Evolutionary conservation across 2,113 vertebrate genomes (phyloP), one percentile per base, ranked within the genome.

Genomic region (Electrona antarctica): DNA sequence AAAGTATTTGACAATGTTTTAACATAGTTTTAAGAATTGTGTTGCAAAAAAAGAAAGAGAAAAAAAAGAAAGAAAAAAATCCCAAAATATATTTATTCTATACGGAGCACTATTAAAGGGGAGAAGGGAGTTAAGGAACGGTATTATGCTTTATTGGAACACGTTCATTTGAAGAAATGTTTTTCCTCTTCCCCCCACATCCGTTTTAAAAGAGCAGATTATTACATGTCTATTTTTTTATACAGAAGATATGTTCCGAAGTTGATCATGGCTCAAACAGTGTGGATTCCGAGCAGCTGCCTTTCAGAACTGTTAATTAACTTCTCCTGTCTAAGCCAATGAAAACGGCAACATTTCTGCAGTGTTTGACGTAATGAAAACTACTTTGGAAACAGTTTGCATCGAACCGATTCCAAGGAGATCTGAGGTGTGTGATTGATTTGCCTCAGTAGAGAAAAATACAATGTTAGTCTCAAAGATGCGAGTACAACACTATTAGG

Each of bases 201-300:
- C 88, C 90, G 80, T 88, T 92, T 92, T 89, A 89, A 89, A 91
- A 84, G 33, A 41, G 64, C 81, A 85, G 85, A 84, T 81, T 85
- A 89, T 80, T 88, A 87, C 33, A 65, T 61, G 78, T 91, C 87
- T 93, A 93, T 93, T 94, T 94, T 94, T 94, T 90, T 93, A 92
- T 85, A 90, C 74, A 58, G 48, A 80, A 79, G 75, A 68, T 33
- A 68, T 41, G 33, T 41, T 41, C 2, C 33, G 2, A 41, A 79
- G 65, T 83, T 73, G 82, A 76, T 82, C 74, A 76, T 79, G 82
- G 68, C 66, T 82, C 78, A 29, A 60, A 85, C 67, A 75, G 76
- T 79, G 73, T 15, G 86, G 64, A 79, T 87, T 77, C 61, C 48
- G 72, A 77, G 65, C 51, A 55, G 68, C 56, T 59, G 61, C 70